phyloP scores from a whole-genome alignment of 2,888 invertebrate genomes.

The Campoplex nolae region DNA sequence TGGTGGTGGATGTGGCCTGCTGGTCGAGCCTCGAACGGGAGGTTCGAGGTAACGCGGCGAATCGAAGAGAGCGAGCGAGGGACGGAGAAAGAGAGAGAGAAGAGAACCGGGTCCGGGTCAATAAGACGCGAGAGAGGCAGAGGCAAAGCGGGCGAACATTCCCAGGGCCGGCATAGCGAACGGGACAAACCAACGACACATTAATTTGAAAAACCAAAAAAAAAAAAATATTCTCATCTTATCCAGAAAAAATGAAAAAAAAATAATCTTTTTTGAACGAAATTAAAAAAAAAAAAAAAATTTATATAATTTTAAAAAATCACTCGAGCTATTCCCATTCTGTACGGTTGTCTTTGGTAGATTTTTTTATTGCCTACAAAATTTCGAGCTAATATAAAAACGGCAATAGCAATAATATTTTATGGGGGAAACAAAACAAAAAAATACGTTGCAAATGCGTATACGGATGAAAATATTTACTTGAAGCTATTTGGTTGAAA shows the following conservation, averaged over 20 bases:
- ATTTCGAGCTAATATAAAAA: too few species aligned
- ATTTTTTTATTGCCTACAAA: too few species aligned
- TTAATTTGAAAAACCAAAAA: constrained; percentile 54
- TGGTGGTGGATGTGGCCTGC: constrained; percentile 57
- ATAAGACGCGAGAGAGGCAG: constrained; percentile 83
- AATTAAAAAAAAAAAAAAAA: background rate
- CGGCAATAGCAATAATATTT: too few species aligned
- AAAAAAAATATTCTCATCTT: constrained; percentile 26
- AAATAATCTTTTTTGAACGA: background rate
- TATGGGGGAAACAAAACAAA: too few species aligned
- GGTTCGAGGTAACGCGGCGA: constrained; percentile 74
- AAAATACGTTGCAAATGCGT: too few species aligned
- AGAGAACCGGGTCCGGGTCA: constrained; percentile 84
- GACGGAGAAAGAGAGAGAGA: constrained; percentile 77
- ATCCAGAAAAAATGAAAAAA: background rate
- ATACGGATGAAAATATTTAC: too few species aligned
- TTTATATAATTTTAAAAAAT: background rate
- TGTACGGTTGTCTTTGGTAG: background rate
- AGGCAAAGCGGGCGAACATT: constrained; percentile 81
- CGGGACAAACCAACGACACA: constrained; percentile 76
- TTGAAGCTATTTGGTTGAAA: too few species aligned
- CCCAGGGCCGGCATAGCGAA: constrained; percentile 83
- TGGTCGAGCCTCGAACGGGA: constrained; percentile 61
- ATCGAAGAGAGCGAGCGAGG: constrained; percentile 75
- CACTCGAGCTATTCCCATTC: background rate